Conservation (phyloP, 2,888 invertebrate genomes). For the Galerucella calmariensis region DNA sequence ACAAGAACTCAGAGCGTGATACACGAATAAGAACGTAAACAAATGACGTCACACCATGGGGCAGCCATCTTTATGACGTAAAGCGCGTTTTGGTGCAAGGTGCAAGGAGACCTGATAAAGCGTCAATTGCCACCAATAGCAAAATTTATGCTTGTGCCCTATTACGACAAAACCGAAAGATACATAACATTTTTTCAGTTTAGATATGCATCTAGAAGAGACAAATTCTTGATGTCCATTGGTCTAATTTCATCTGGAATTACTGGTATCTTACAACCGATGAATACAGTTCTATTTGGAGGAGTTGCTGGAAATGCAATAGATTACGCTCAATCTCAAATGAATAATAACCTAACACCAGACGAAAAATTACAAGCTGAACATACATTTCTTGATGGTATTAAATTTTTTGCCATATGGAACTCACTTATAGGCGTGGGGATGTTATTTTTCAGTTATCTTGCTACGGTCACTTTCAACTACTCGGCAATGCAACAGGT, state of each 20-base stretch:
- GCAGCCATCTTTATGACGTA: too few species aligned
- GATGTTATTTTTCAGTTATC: conserved; percentile 73
- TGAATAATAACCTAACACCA: conserved; percentile 27
- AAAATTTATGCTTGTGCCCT: too few species aligned
- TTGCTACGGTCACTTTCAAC: conserved; percentile 76
- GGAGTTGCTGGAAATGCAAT: conserved; percentile 73
- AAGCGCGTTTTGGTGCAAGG: too few species aligned
- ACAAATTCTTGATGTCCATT: conserved; percentile 69
- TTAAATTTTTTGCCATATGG: conserved; percentile 71
- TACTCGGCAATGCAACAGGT: conserved; percentile 78
- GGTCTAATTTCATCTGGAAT: conserved; percentile 70
- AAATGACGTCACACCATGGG: too few species aligned
- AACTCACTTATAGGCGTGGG: conserved; percentile 72
- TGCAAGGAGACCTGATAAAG: too few species aligned
- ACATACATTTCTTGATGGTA: conserved; percentile 66
- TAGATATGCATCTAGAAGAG: conserved; percentile 72
- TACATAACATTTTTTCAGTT: conserved; percentile 67
- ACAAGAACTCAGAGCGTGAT: too few species aligned
- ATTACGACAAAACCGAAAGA: too few species aligned
- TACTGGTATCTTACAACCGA: conserved; percentile 74
- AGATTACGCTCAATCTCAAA: conserved; percentile 49
- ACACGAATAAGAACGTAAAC: too few species aligned
- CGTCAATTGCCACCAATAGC: too few species aligned
- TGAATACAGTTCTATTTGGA: conserved; percentile 77
- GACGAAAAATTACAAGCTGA: conserved; percentile 54